Conservation (phyloP, 2,113 vertebrate genomes). For the Coptodon rendalli region DNA sequence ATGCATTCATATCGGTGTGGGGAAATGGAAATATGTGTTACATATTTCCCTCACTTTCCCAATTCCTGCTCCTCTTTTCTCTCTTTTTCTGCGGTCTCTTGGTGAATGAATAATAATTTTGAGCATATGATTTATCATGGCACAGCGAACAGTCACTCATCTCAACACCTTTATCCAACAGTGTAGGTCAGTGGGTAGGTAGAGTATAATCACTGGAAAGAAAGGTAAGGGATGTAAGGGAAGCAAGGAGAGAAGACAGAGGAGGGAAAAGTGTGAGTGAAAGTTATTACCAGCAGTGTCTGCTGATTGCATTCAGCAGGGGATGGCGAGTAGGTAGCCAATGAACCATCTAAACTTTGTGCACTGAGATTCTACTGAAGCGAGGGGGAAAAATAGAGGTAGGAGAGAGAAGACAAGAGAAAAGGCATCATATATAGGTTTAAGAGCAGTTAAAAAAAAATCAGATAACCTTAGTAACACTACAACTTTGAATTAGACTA, state of each 20-base stretch:
- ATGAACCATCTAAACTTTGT: conserved; percentile 75
- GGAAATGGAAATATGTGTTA: background rate
- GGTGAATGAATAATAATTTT: conserved; percentile 89
- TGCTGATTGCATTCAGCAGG: conserved; percentile 89
- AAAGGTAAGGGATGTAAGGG: conserved; percentile 26
- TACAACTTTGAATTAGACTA: background rate
- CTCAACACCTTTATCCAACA: conserved; percentile 74
- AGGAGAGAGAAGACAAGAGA: conserved; percentile 56
- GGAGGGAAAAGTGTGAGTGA: conserved; percentile 54
- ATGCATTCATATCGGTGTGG: background rate
- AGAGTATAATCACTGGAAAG: conserved; percentile 71
- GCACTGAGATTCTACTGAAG: conserved; percentile 79
- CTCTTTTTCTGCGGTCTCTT: conserved; percentile 47
- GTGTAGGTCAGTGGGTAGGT: conserved; percentile 38
- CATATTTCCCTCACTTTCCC: conserved; percentile 65
- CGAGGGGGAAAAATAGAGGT: conserved; percentile 60
- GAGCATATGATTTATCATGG: conserved; percentile 85
- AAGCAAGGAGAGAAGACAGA: conserved; percentile 52
- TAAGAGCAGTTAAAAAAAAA: background rate
- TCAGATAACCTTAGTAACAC: background rate
- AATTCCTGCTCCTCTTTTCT: conserved; percentile 68
- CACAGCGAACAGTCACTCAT: conserved; percentile 71
- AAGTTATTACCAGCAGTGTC: conserved; percentile 85
- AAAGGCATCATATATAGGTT: conserved; percentile 14
- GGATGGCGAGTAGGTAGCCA: conserved; percentile 82